Evolutionary conservation across 2,888 invertebrate species (phyloP).

Genomic region (Desoria tigrina): DNA sequence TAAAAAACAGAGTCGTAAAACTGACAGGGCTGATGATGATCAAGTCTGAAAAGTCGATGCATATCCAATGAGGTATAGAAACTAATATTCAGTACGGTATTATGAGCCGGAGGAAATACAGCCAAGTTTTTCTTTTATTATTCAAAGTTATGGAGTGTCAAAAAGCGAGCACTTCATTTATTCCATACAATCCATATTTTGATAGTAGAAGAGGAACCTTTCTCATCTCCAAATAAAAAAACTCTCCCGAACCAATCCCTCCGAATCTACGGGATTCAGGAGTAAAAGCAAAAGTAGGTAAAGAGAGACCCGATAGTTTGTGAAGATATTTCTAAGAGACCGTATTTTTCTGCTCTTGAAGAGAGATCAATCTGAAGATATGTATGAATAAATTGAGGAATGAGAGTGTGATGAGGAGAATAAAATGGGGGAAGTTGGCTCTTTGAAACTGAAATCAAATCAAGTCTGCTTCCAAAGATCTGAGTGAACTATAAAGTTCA

Average conservation of each 20-base stretch:
- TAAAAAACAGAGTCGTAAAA: not conserved
- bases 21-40: conserved; percentile 18
- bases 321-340: no score
- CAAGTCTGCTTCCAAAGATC: conserved; percentile 9
- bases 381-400: conserved; percentile 26
- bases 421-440: conserved; percentile 21
- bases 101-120: not conserved
- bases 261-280: no score
- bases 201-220: no score
- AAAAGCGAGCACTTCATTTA: not conserved
- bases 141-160: conserved; percentile 5
- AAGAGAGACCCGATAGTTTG: no score
- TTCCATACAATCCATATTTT: no score
- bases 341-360: not conserved
- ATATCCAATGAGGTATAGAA: conserved; percentile 28
- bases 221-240: no score
- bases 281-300: no score
- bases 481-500: conserved; percentile 23
- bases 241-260: no score
- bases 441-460: conserved; percentile 35
- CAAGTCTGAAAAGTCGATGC: conserved; percentile 33
- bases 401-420: conserved; percentile 34
- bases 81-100: not conserved
- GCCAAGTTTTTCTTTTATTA: not conserved
- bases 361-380: conserved; percentile 29